Conservation (phyloP, 1,140 invertebrate species). For the Anagrus nilaparvatae region DNA sequence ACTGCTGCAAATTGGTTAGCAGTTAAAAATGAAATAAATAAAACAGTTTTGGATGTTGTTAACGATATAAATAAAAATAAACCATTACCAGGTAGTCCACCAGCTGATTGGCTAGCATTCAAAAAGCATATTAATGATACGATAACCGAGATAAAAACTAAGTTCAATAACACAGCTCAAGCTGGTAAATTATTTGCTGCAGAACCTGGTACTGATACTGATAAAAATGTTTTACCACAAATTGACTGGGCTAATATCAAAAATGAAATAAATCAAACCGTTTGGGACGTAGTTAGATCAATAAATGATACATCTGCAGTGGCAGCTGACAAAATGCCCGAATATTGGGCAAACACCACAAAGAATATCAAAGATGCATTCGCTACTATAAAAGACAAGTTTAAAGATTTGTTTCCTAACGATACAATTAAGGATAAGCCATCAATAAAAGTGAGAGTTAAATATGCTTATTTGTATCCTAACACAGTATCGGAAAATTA, state of each 20-base stretch:
- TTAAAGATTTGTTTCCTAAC: slow-evolving; percentile 8
- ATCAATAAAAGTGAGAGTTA: background rate
- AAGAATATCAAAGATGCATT: slow-evolving; percentile 13
- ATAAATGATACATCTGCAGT: background rate
- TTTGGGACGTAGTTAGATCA: slow-evolving; percentile 5
- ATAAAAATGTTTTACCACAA: background rate
- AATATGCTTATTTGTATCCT: background rate
- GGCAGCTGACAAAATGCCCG: background rate
- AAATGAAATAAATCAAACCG: slow-evolving; percentile 9
- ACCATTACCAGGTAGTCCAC: background rate
- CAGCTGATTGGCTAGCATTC: slow-evolving; percentile 15
- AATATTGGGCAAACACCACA: slow-evolving; percentile 15
- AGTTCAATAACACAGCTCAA: too few species aligned
- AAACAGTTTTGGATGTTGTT: slow-evolving; percentile 9
- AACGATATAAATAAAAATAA: background rate
- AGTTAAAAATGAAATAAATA: slow-evolving; percentile 11
- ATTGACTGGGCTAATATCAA: background rate
- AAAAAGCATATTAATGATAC: slow-evolving; percentile 17
- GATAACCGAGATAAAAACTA: slow-evolving; percentile 15
- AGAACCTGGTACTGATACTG: background rate
- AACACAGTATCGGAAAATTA: background rate
- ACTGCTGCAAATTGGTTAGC: slow-evolving; percentile 3
- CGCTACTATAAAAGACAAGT: slow-evolving; percentile 8
- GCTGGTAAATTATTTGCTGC: background rate
- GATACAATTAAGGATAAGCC: background rate